Evolutionary conservation across 2,888 invertebrate genomes (phyloP), one percentile per base, ranked within the genome.

Genomic region (Macroteleia sp.): DNA sequence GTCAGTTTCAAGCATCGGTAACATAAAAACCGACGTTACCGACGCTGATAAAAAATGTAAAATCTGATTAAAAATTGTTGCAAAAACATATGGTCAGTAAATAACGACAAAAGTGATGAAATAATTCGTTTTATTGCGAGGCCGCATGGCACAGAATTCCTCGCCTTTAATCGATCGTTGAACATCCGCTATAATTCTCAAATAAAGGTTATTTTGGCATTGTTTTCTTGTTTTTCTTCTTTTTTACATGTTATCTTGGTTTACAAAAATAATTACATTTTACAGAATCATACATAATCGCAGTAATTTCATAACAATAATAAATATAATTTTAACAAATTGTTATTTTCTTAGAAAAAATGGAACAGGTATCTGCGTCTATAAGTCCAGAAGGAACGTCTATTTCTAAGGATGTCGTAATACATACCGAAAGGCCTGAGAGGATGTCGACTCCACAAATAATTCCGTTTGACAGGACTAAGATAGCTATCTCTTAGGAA

Each of bases 391-490:
- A 56, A 62, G 41, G 62, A 62, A 32, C 71, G 71, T 48, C 71
- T 71, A 56, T 71, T 71, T 41, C 62, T 71, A 46, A 71, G 20
- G 36, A 71, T 62, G 56, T 71, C 71, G 56, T 52, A 70, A 70
- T 85, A 95, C 96, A 95, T 95, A 97, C 97, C 96, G 93, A 96
- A 95, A 91, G 96, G 96, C 93, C 97, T 95, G 92, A 96, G 94
- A 91, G 97, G 97, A 93, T 97, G 97, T 92, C 95, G 96, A 92
- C 95, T 95, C 97, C 97, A 97, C 90, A 97, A 94, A 93, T 96
- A 97, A 92, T 95, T 95, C 93, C 96, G 96, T 94, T 96, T 97
- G 92, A 97, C 94, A 79, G 97, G 97, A 90, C 97, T 97, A 92
- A 97, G 95, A 93, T 95, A 97, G 90, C 96, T 97, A 93, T 96